Conservation (phyloP, 2,113 vertebrate species). For the Poeciliopsis turrubarensis region DNA sequence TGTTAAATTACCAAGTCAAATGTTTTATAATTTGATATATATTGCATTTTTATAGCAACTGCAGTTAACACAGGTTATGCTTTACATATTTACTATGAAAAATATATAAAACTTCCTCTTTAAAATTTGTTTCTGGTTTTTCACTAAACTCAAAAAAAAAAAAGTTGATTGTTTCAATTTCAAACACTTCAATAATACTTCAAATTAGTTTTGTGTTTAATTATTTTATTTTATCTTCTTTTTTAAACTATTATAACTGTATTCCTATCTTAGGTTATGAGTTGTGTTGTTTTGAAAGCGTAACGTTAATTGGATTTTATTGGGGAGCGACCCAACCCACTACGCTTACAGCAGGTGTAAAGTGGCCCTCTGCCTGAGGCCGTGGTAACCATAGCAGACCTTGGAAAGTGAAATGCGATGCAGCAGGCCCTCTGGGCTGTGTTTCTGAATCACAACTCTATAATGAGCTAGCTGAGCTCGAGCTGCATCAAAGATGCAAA, state of each 20-base stretch:
- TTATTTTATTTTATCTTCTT: too few species aligned
- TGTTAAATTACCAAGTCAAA: too few species aligned
- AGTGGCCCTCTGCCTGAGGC: conserved; percentile 77
- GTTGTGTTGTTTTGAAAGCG: background rate
- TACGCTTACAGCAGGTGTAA: conserved; percentile 19
- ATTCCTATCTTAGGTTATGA: background rate
- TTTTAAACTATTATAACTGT: background rate
- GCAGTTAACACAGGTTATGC: too few species aligned
- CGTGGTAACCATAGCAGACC: conserved; percentile 80
- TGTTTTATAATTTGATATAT: too few species aligned
- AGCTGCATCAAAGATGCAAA: conserved; percentile 78
- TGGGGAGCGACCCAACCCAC: conserved; percentile 18
- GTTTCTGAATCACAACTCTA: conserved; percentile 81
- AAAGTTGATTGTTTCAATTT: background rate
- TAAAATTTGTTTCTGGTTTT: background rate
- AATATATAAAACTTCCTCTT: too few species aligned
- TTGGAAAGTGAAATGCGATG: conserved; percentile 84
- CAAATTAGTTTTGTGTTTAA: background rate
- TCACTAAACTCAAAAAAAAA: background rate
- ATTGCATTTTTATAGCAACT: too few species aligned
- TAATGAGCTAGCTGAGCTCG: conserved; percentile 74
- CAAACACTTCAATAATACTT: background rate
- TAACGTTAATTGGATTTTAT: conserved; percentile 55
- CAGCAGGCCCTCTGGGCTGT: conserved; percentile 60
- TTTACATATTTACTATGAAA: too few species aligned